Conservation (phyloP, 2,797 vertebrate genomes). For the Periophthalmus magnuspinnatus region DNA sequence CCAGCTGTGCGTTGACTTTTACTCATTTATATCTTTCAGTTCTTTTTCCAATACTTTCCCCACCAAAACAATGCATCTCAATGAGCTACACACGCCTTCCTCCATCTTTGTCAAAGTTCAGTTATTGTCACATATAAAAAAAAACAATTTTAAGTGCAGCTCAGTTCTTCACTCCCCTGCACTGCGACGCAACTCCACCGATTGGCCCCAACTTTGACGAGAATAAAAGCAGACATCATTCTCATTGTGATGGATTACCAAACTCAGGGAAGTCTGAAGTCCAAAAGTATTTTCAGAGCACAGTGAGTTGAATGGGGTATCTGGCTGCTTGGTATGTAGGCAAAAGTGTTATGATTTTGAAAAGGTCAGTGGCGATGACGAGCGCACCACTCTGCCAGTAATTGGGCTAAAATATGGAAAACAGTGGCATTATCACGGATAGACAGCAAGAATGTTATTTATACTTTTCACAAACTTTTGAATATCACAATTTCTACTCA, state of each 20-base stretch:
- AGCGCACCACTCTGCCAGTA: constrained; percentile 40
- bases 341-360: constrained; percentile 21
- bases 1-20: not conserved
- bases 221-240: constrained; percentile 54
- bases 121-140: constrained; percentile 44
- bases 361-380: constrained; percentile 65
- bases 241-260: constrained; percentile 60
- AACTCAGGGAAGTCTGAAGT: constrained; percentile 52
- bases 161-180: constrained; percentile 33
- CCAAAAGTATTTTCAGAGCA: constrained; percentile 51
- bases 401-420: constrained; percentile 56
- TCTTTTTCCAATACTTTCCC: constrained; percentile 24
- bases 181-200: constrained; percentile 20
- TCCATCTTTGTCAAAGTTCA: constrained; percentile 50
- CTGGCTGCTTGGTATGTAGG: constrained; percentile 21
- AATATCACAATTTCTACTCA: not conserved
- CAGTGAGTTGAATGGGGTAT: constrained; percentile 41
- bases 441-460: constrained; percentile 33
- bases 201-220: constrained; percentile 48
- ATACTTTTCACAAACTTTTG: not conserved
- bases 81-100: constrained; percentile 42
- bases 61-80: constrained; percentile 40
- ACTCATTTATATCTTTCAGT: not conserved
- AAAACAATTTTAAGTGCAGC: constrained; percentile 43
- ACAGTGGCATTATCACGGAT: constrained; percentile 27